phyloP scores from a whole-genome alignment of 35 echinoderm and acorn worm genomes.

The Anneissia japonica region DNA sequence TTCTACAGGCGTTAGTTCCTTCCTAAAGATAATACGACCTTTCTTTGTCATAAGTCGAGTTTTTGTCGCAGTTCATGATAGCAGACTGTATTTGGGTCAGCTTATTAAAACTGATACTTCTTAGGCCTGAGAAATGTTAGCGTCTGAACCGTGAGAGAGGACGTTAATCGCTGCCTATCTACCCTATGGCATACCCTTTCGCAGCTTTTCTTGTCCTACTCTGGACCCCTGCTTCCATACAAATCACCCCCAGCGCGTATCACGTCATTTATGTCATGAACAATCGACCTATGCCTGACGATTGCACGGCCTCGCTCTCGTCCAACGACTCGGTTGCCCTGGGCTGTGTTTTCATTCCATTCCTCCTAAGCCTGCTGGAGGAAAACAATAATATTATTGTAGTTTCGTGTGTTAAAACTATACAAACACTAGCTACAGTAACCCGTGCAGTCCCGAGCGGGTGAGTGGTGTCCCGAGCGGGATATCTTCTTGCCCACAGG shows the following conservation, averaged over 20 bases:
- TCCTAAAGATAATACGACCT: neutral
- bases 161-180: neutral
- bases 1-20: neutral
- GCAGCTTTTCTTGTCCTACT: neutral
- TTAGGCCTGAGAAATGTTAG: neutral
- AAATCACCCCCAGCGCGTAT: neutral
- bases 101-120: conserved; percentile 2
- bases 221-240: neutral
- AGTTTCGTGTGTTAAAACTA: neutral
- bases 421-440: neutral
- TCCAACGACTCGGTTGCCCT: neutral
- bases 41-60: neutral
- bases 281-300: neutral
- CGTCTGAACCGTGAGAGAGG: neutral
- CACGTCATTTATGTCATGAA: neutral
- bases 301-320: neutral
- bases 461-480: neutral
- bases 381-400: conserved; percentile 2
- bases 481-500: neutral
- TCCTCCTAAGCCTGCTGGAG: neutral
- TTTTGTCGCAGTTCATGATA: neutral
- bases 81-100: neutral
- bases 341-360: neutral
- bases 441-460: neutral
- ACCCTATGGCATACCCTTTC: neutral